phyloP scores from a whole-genome alignment of 2,797 vertebrate genomes.

The Lithobates pipiens region DNA sequence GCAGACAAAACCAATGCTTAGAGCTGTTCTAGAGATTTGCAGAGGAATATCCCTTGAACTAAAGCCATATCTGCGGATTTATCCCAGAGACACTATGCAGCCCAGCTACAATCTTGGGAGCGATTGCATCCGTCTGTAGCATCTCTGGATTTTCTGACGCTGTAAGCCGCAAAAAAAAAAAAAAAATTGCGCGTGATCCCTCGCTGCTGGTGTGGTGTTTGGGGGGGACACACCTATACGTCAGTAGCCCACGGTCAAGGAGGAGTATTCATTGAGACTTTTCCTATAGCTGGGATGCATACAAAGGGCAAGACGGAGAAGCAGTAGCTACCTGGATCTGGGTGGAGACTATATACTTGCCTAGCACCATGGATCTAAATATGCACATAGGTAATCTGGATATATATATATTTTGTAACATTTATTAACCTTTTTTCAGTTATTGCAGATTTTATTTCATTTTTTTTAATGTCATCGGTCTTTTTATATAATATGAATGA shows the following conservation, averaged over 20 bases:
- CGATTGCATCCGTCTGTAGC: constrained; percentile 65
- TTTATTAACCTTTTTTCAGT: no score
- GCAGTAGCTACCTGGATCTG: constrained; percentile 64
- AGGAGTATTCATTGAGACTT: constrained; percentile 72
- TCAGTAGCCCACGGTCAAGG: constrained; percentile 66
- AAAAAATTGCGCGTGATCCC: background rate
- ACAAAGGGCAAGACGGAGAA: constrained; percentile 58
- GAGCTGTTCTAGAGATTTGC: background rate
- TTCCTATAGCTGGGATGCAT: constrained; percentile 53
- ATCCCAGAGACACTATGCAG: constrained; percentile 2
- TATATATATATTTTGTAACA: background rate
- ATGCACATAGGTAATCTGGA: constrained; percentile 69
- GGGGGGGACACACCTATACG: constrained; percentile 60
- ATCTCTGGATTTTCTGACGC: constrained; percentile 49
- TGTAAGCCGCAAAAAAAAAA: background rate
- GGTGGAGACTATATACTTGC: constrained; percentile 61
- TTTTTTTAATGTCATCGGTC: background rate
- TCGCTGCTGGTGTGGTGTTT: background rate
- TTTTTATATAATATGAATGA: no score
- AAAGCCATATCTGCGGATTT: constrained; percentile 14
- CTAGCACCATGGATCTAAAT: constrained; percentile 67
- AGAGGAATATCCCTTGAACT: constrained; percentile 1
- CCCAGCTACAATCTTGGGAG: constrained; percentile 18
- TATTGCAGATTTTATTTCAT: background rate
- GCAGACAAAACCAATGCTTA: background rate